Conservation (phyloP, 2,113 vertebrate genomes). For the Trichomycterus rosablanca region DNA sequence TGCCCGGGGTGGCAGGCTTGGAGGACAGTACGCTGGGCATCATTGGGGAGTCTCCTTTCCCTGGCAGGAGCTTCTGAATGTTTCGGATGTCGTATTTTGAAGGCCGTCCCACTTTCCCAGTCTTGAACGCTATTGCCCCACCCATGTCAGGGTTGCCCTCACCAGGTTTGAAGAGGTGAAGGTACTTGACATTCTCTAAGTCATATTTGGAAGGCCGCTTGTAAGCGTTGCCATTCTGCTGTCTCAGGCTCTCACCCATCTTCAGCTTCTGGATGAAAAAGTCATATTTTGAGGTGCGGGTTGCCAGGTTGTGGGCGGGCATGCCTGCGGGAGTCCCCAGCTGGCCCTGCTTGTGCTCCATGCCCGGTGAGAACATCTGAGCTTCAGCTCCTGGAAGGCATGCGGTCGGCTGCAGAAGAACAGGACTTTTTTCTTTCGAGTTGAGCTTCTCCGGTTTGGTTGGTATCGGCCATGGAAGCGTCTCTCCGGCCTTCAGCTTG, state of each 20-base stretch:
- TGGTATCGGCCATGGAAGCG: constrained; percentile 84
- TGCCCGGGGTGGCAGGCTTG: constrained; percentile 69
- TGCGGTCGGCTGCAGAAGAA: constrained; percentile 66
- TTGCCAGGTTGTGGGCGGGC: constrained; percentile 80
- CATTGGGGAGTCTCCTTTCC: constrained; percentile 76
- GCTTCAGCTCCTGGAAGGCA: constrained; percentile 67
- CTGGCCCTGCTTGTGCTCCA: constrained; percentile 85
- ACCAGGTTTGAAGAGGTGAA: constrained; percentile 95
- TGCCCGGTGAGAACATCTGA: constrained; percentile 68
- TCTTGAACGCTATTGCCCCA: constrained; percentile 97
- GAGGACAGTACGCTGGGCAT: constrained; percentile 76
- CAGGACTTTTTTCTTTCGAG: constrained; percentile 75
- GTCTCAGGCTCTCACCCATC: constrained; percentile 84
- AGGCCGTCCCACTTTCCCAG: constrained; percentile 93
- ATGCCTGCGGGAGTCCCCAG: constrained; percentile 72
- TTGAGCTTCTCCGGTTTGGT: constrained; percentile 78
- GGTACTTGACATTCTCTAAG: constrained; percentile 94
- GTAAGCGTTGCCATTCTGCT: constrained; percentile 90
- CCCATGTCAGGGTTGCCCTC: constrained; percentile 97
- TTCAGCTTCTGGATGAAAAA: constrained; percentile 98
- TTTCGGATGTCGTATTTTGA: constrained; percentile 95
- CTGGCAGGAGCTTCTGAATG: constrained; percentile 86
- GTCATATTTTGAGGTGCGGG: constrained; percentile 92
- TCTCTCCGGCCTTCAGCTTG: constrained; percentile 91
- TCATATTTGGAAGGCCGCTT: constrained; percentile 98